phyloP scores from a whole-genome alignment of 2,797 vertebrate species.

The Toxotes lorentzi region DNA sequence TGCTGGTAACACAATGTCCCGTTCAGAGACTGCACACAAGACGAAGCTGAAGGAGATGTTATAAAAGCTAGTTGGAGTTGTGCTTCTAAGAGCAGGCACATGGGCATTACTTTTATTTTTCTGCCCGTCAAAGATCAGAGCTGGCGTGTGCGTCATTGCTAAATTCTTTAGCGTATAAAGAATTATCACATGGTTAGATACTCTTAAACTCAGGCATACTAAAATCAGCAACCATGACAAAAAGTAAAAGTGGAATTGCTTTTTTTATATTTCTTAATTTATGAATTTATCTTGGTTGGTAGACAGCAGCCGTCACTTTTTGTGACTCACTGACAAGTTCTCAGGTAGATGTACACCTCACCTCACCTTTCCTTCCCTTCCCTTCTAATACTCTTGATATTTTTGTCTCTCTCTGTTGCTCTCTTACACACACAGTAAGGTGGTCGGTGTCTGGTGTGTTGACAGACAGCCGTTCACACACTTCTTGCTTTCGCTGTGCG shows the following conservation, averaged over 20 bases:
- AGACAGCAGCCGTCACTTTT: constrained; percentile 39
- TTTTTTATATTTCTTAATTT: neutral
- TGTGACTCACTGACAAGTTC: constrained; percentile 49
- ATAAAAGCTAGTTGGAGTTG: constrained; percentile 32
- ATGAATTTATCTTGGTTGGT: constrained; percentile 2
- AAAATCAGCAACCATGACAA: neutral
- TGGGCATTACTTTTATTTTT: constrained; percentile 26
- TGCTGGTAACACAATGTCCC: constrained; percentile 3
- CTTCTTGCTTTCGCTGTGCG: constrained; percentile 53
- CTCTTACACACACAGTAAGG: constrained; percentile 60
- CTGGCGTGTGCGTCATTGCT: constrained; percentile 16
- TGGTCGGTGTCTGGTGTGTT: constrained; percentile 73
- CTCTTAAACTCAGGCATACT: neutral
- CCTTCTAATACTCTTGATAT: constrained; percentile 57
- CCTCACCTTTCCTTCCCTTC: constrained; percentile 34
- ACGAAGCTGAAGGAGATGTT: constrained; percentile 18
- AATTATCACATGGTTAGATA: neutral
- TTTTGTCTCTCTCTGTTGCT: constrained; percentile 70
- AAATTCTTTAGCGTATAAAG: neutral
- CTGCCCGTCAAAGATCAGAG: constrained; percentile 27
- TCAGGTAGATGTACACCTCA: constrained; percentile 60
- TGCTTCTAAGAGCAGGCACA: neutral
- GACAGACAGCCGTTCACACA: constrained; percentile 79
- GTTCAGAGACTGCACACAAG: constrained; percentile 24
- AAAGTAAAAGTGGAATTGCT: neutral